Evolutionary conservation across 2,113 vertebrate species (phyloP).

Genomic region (Neogale vison): DNA sequence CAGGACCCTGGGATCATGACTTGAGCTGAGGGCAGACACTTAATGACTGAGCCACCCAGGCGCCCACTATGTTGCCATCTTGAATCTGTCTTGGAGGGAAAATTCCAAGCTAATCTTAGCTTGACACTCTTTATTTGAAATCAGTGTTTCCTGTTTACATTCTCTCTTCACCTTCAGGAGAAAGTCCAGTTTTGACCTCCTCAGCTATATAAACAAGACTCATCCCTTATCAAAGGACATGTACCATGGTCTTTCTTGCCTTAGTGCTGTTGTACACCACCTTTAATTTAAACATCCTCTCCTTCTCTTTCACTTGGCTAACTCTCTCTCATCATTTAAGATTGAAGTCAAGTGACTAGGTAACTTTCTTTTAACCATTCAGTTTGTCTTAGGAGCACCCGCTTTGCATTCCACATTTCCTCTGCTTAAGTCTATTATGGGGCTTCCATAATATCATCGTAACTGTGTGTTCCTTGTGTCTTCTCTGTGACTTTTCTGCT

Average conservation of each 20-base stretch:
- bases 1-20: no score
- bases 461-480: background rate
- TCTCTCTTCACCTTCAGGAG: background rate
- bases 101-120: slow-evolving; percentile 16
- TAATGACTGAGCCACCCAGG: no score
- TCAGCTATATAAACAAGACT: background rate
- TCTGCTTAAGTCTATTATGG: background rate
- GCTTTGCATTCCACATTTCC: background rate
- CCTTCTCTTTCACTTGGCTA: background rate
- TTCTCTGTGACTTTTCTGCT: background rate
- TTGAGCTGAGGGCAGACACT: no score
- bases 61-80: background rate
- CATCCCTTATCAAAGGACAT: background rate
- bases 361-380: background rate
- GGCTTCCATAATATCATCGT: background rate
- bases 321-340: background rate
- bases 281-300: background rate
- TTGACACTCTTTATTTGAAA: slow-evolving; percentile 42
- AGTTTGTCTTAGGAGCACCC: background rate
- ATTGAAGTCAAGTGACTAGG: background rate
- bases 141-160: slow-evolving; percentile 23
- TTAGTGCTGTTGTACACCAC: background rate
- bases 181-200: background rate
- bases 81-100: background rate
- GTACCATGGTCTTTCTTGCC: background rate